Percentiles rank a stretch among this genome's conserved stretches.
These are phyloP conservation scores for Ommatoiulus sabulosus DNA, from an alignment of 2,888 invertebrate genomes.

Conservation along the genomic window DNA sequence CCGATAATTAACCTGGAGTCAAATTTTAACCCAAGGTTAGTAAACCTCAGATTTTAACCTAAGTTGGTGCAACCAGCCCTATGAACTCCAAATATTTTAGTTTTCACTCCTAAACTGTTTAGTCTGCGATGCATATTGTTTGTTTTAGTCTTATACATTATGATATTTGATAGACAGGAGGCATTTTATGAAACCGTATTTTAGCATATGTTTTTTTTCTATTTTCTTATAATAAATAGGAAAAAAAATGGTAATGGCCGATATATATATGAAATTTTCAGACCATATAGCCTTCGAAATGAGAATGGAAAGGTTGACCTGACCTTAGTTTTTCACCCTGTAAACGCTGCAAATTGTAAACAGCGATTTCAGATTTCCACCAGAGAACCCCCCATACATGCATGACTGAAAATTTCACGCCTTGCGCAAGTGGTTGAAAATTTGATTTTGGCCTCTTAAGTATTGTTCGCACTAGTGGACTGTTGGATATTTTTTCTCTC, in stretches of 20 bases:
- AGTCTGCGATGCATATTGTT: too few species aligned
- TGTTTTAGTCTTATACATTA: too few species aligned
- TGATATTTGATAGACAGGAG: too few species aligned
- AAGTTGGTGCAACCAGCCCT: too few species aligned
- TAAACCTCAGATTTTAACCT: too few species aligned
- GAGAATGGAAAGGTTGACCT: not conserved
- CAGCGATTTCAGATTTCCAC: not conserved
- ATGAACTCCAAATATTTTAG: too few species aligned
- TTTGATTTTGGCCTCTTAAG: slow-evolving; percentile 25
- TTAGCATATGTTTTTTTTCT: too few species aligned
- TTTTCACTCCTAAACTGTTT: too few species aligned
- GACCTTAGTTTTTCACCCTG: not conserved
- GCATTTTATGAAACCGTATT: too few species aligned
- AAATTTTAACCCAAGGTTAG: too few species aligned
- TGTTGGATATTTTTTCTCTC: not conserved
- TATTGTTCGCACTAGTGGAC: slow-evolving; percentile 41
- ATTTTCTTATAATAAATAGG: too few species aligned
- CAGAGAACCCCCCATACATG: not conserved
- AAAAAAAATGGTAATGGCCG: not conserved
- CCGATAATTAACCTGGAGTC: too few species aligned
- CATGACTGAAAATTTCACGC: slow-evolving; percentile 5
- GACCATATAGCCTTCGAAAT: not conserved
- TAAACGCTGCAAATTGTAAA: not conserved
- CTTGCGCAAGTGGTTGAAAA: slow-evolving; percentile 12
- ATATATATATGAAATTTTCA: not conserved